phyloP scores from a whole-genome alignment of 2,113 vertebrate genomes.

The Hoplias malabaricus region DNA sequence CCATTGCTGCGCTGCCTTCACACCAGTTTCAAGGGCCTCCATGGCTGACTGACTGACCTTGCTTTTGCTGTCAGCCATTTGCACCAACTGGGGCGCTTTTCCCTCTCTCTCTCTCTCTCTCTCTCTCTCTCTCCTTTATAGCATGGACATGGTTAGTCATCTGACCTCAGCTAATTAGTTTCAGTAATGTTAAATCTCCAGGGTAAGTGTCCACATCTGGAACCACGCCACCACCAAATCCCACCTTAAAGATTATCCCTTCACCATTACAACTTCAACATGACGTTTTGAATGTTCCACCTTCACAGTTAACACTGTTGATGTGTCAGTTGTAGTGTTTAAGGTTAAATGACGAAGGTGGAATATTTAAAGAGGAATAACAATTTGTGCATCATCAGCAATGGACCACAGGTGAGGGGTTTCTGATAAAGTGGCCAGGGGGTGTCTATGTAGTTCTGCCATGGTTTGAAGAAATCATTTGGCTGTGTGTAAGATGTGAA shows the following conservation, averaged over 20 bases:
- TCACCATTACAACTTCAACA: not conserved
- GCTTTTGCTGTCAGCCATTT: no score
- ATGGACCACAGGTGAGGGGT: not conserved
- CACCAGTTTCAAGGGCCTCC: no score
- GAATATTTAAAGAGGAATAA: no score
- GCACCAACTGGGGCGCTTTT: no score
- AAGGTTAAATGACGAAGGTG: no score
- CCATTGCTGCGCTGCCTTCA: no score
- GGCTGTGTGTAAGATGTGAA: not conserved
- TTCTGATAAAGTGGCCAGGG: no score
- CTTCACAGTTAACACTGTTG: not conserved
- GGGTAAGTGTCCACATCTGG: slow-evolving; percentile 21
- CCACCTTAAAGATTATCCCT: not conserved
- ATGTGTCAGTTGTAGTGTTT: not conserved
- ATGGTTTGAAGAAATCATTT: no score
- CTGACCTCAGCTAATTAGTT: slow-evolving; percentile 31
- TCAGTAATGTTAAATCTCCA: slow-evolving; percentile 19
- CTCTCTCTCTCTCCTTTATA: not conserved
- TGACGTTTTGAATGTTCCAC: not conserved
- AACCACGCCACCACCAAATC: no score
- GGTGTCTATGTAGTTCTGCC: not conserved
- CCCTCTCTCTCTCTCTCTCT: not conserved
- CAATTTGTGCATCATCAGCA: not conserved
- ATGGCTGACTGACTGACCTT: no score
- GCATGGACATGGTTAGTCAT: slow-evolving; percentile 2